Evolutionary conservation across 2,113 vertebrate genomes (phyloP).

Genomic region (Ovis aries): ARS-UI_Ramb_v3.0 NC_056056.1:221839001-221839500

Average conservation of each 20-base stretch:
- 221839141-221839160: neutral
- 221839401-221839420: rapidly evolving
- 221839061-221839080: neutral
- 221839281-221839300: neutral
- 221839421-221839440: rapidly evolving
- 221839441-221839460: rapidly evolving
- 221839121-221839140: neutral
- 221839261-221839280: neutral
- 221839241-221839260: rapidly evolving
- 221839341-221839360: neutral
- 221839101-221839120: rapidly evolving
- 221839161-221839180: neutral
- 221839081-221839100: neutral
- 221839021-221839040: rapidly evolving
- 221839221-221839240: rapidly evolving
- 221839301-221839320: rapidly evolving
- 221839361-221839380: neutral
- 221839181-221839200: rapidly evolving
- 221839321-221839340: neutral
- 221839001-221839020: rapidly evolving
- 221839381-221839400: neutral
- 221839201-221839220: rapidly evolving
- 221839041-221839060: rapidly evolving
- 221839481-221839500: neutral
- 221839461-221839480: rapidly evolving